phyloP scores from a whole-genome alignment of 2,113 vertebrate species.

The Perccottus glenii region DNA sequence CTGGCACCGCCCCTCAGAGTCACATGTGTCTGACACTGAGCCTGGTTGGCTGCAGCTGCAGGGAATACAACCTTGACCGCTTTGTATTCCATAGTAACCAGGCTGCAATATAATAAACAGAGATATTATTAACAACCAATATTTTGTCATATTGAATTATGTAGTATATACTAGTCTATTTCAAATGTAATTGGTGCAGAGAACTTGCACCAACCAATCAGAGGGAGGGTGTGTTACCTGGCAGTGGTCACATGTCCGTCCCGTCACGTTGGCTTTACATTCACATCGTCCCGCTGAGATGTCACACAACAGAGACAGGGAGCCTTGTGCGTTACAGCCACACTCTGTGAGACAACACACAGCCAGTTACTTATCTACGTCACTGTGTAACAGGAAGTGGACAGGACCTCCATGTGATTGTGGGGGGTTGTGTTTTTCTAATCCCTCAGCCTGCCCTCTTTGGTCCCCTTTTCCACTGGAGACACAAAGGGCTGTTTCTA shows the following conservation, averaged over 20 bases:
- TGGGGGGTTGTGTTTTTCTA: not conserved
- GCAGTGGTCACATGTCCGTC: conserved; percentile 86
- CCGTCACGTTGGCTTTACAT: conserved; percentile 84
- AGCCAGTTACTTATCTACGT: not conserved
- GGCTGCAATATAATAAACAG: conserved; percentile 69
- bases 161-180: too few relatives aligned
- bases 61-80: conserved; percentile 79
- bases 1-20: conserved; percentile 81
- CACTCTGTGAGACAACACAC: conserved; percentile 79
- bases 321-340: conserved; percentile 81
- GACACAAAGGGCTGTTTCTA: conserved; percentile 8
- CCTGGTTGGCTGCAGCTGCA: conserved; percentile 85
- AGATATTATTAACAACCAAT: not conserved
- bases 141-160: too few relatives aligned
- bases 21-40: conserved; percentile 80
- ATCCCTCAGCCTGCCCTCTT: not conserved
- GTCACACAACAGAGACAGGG: conserved; percentile 82
- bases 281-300: conserved; percentile 83
- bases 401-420: not conserved
- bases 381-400: not conserved
- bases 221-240: conserved; percentile 73
- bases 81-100: conserved; percentile 83
- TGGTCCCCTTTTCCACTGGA: not conserved
- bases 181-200: too few relatives aligned
- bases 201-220: not conserved